Evolutionary conservation across 2,113 vertebrate genomes (phyloP).

Genomic region (Pseudonaja textilis): DNA sequence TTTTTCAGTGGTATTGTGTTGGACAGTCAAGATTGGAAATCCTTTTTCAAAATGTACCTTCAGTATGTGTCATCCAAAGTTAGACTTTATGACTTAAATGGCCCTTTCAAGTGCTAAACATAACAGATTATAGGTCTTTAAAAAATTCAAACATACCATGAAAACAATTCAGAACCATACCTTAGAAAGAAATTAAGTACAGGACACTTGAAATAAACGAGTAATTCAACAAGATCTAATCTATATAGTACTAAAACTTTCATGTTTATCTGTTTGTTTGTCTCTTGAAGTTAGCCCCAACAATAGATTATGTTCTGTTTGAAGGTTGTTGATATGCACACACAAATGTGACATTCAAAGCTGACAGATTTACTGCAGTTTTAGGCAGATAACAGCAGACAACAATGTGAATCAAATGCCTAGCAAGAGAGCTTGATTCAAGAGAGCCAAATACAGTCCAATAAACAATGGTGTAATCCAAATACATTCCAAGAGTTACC

Average conservation of each 20-base stretch:
- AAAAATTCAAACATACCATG: not conserved
- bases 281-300: not conserved
- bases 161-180: not conserved
- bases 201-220: conserved; percentile 21
- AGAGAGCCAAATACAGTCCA: not conserved
- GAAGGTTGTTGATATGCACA: not conserved
- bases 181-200: conserved; percentile 21
- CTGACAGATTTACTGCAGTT: not conserved
- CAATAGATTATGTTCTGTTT: not conserved
- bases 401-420: not conserved
- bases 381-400: not conserved
- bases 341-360: not conserved
- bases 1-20: not conserved
- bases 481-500: not conserved
- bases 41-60: not conserved
- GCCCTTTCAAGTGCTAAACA: not conserved
- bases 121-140: not conserved
- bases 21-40: not conserved
- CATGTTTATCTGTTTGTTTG: not conserved
- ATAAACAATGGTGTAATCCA: not conserved
- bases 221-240: conserved; percentile 13
- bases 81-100: not conserved
- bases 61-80: not conserved
- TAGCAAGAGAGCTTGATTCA: not conserved
- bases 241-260: not conserved